phyloP scores from a whole-genome alignment of 2,797 vertebrate species.

The Natrix natrix region DNA sequence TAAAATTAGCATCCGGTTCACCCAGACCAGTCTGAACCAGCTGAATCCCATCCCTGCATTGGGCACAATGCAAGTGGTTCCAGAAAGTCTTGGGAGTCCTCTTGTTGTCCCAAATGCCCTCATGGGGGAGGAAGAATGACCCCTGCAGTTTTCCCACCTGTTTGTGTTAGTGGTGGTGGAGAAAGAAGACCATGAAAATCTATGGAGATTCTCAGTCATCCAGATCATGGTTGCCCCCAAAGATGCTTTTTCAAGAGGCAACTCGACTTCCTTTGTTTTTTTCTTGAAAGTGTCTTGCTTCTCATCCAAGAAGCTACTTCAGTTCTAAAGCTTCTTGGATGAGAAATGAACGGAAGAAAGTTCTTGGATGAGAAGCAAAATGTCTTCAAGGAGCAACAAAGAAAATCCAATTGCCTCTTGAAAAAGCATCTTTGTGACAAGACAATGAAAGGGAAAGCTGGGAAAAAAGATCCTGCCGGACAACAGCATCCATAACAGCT shows the following conservation, averaged over 20 bases:
- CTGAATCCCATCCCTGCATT: too few species aligned
- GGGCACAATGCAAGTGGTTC: neutral
- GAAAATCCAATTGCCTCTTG: neutral
- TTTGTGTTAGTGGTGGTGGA: neutral
- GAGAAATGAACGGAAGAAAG: too few species aligned
- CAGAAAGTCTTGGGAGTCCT: neutral
- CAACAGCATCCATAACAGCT: neutral
- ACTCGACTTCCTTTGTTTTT: neutral
- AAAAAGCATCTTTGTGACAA: neutral
- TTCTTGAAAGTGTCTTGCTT: neutral
- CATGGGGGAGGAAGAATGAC: neutral
- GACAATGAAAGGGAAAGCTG: neutral
- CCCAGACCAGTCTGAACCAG: too few species aligned
- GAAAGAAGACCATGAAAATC: neutral
- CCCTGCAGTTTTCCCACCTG: neutral
- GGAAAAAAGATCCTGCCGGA: neutral
- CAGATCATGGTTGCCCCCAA: neutral
- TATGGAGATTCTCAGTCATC: neutral
- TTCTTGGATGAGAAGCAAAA: neutral
- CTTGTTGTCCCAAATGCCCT: neutral
- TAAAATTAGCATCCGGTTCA: too few species aligned
- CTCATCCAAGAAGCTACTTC: neutral
- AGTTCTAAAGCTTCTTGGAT: too few species aligned
- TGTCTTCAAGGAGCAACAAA: neutral
- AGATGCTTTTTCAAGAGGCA: neutral